Evolutionary conservation across 35 echinoderm and acorn worm species (phyloP).

Genomic region (Lytechinus pictus): DNA sequence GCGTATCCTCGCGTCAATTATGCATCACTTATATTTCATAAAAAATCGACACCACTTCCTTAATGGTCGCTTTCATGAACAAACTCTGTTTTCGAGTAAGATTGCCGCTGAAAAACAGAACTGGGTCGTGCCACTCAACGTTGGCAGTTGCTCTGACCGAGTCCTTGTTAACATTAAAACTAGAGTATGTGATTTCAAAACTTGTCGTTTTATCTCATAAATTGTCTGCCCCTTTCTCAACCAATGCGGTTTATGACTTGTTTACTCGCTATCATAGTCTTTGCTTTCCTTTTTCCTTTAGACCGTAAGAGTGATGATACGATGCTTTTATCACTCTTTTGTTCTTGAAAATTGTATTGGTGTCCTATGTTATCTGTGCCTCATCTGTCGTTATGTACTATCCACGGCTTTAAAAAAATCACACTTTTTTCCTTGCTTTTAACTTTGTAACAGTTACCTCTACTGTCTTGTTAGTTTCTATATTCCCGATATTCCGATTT

Average conservation of each 20-base stretch:
- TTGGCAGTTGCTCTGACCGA: not conserved
- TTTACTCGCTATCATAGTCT: not conserved
- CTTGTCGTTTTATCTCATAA: not conserved
- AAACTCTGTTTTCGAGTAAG: not conserved
- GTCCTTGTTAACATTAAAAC: not conserved
- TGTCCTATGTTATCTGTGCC: not conserved
- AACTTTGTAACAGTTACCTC: not conserved
- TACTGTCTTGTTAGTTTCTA: not conserved
- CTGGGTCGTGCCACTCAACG: not conserved
- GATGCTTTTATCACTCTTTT: not conserved
- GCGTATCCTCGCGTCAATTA: not conserved
- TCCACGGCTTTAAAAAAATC: not conserved
- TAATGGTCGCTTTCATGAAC: not conserved
- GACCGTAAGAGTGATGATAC: not conserved
- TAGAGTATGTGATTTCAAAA: not conserved
- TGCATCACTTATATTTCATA: not conserved
- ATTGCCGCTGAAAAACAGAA: not conserved
- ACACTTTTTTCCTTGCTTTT: not conserved
- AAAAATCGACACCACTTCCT: not conserved
- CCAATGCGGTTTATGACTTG: not conserved
- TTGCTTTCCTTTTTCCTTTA: not conserved
- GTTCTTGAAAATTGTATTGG: not conserved
- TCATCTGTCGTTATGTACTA: not conserved
- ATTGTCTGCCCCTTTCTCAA: not conserved
- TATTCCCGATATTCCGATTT: not conserved